These are phyloP conservation scores for Notarius lentiginosus DNA, from an alignment of 2,113 vertebrate genomes.

Conservation along the genomic window DNA sequence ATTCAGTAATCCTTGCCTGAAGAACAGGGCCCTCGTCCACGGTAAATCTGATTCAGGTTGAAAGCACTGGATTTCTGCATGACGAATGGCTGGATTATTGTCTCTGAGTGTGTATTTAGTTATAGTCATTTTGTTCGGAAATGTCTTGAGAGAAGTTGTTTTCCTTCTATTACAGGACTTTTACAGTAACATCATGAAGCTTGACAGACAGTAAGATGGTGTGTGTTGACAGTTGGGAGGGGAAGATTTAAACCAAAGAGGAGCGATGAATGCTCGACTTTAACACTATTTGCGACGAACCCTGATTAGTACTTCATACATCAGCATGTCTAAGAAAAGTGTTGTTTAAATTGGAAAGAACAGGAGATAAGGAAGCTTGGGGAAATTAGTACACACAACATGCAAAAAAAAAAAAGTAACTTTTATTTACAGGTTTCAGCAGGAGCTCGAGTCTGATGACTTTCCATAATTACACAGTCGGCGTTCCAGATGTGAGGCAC, in stretches of 20 bases:
- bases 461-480: background rate
- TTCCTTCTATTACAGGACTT: background rate
- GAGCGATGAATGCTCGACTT: background rate
- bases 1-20: background rate
- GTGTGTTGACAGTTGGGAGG: background rate
- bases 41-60: background rate
- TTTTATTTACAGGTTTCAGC: constrained; percentile 46
- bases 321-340: too few relatives aligned
- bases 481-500: background rate
- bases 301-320: background rate
- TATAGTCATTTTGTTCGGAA: background rate
- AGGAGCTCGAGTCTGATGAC: background rate
- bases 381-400: background rate
- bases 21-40: background rate
- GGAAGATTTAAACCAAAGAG: background rate
- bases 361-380: background rate
- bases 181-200: background rate
- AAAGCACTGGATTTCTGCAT: background rate
- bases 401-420: background rate
- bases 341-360: background rate
- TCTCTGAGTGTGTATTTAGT: background rate
- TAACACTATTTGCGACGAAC: background rate
- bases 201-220: background rate
- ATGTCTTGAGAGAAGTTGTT: background rate
- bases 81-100: background rate